These are phyloP conservation scores for Leptinotarsa rubiginosa DNA, from an alignment of 2,888 invertebrate genomes.

Conservation along the genomic window DNA sequence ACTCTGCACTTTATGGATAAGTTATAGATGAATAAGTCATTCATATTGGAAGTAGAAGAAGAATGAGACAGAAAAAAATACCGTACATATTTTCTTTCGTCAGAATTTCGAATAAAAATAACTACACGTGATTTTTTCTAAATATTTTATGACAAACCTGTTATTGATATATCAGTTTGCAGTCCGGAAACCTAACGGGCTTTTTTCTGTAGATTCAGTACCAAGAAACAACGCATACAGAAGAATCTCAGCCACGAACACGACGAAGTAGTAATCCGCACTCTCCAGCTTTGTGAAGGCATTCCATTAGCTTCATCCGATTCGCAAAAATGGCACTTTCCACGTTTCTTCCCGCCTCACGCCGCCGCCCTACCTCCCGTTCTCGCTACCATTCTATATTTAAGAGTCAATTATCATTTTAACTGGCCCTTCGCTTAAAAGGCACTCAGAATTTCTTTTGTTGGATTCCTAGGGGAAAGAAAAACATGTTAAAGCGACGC, in stretches of 20 bases:
- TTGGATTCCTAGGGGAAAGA: slow-evolving; percentile 56
- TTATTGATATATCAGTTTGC: not conserved
- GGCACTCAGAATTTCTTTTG: slow-evolving; percentile 62
- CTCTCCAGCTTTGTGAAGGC: slow-evolving; percentile 51
- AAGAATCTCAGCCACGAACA: slow-evolving; percentile 37
- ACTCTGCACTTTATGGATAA: no score
- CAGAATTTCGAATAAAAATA: no score
- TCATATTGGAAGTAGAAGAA: no score
- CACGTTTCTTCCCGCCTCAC: slow-evolving; percentile 44
- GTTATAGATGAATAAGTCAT: no score
- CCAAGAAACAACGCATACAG: slow-evolving; percentile 34
- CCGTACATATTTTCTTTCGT: no score
- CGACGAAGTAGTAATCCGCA: slow-evolving; percentile 43
- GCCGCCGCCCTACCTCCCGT: slow-evolving; percentile 11
- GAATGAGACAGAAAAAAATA: no score
- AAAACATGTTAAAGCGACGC: slow-evolving; percentile 53
- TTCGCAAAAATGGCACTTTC: slow-evolving; percentile 58
- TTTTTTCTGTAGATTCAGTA: not conserved
- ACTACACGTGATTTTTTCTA: no score
- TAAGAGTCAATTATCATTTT: slow-evolving; percentile 64
- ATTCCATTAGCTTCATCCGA: slow-evolving; percentile 59
- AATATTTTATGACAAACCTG: no score
- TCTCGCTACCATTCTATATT: slow-evolving; percentile 50
- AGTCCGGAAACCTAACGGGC: not conserved
- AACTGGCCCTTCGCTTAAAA: slow-evolving; percentile 63